Evolutionary conservation across 2,888 invertebrate genomes (phyloP).

Genomic region (Ophion ventricosus): DNA sequence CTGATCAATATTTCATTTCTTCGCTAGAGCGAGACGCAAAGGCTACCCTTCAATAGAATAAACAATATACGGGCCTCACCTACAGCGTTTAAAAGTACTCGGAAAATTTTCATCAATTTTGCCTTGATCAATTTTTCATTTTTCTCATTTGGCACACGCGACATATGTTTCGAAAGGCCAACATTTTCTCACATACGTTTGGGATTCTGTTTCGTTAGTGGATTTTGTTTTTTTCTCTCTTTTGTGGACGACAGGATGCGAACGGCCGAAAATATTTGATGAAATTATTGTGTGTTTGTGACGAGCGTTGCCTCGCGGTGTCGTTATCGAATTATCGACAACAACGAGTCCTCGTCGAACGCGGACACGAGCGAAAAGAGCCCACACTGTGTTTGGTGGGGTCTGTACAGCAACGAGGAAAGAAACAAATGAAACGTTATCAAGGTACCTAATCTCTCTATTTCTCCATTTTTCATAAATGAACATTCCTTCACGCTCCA

Average conservation of each 20-base stretch:
- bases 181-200: constrained; percentile 4
- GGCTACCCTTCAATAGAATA: not conserved
- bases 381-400: too few species aligned
- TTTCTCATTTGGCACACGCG: constrained; percentile 58
- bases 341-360: constrained; percentile 34
- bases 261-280: constrained; percentile 48
- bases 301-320: constrained; percentile 33
- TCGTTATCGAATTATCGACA: constrained; percentile 51
- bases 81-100: not conserved
- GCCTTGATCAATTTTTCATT: not conserved
- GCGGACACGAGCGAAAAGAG: constrained; percentile 37
- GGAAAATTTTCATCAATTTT: not conserved
- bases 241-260: constrained; percentile 20
- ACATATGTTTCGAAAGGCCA: constrained; percentile 39
- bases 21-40: not conserved
- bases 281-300: constrained; percentile 30
- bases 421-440: not conserved
- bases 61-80: not conserved
- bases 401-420: not conserved
- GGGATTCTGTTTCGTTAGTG: not conserved
- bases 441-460: not conserved
- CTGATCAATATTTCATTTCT: too few species aligned
- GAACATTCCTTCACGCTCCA: not conserved
- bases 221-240: constrained; percentile 2
- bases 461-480: not conserved